Evolutionary conservation across 2,797 vertebrate species (phyloP), one percentile per base, ranked within the genome.

Genomic region (Neosalanx taihuensis): DNA sequence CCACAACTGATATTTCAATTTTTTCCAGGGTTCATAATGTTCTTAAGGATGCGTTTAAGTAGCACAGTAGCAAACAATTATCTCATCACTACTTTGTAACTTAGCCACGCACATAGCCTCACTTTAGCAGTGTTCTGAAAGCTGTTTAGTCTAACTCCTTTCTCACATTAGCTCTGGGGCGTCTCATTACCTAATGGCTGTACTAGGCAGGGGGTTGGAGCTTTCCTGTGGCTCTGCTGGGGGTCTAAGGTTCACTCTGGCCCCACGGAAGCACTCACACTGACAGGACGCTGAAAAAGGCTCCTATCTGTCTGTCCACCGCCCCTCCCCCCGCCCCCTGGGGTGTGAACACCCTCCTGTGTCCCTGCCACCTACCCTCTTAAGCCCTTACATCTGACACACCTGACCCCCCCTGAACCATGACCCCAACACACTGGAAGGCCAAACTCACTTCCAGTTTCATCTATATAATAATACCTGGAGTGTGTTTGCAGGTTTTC

Each of bases 261-360:
- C 66, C 20, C 31, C 58, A 15, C 3, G 4, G 15, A 18, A 18
- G 58, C 20, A 58, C 76, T 84, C 84, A 80, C 82, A 76, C 83
- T 80, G 81, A 83, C 86, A 79, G 75, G 75, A 68, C 9, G 6
- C 72, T 64, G 85, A 86, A 79, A 90, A 88, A 87, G 85, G 84
- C 81, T 79, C 70, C 79, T 73, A 77, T 83, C 86, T 81, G 81
- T 77, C 77, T 81, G 73, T 85, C 73, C 80, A 72, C 76, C 29
- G 61, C 26, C 64, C 23, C 13, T 13, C 23, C 5, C 67, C 64
- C 62, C 35, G 75, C 75, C 84, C 78, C 78, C 5, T 79, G 82
- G 86, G 84, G 85, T 83, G 84, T 76, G 86, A 84, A 86, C 87
- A 86, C 67, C 79, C 85, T 85, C 79, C 81, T 83, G 81, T 86